phyloP scores from a whole-genome alignment of 2,797 vertebrate species.

The Anomalospiza imberbis region DNA sequence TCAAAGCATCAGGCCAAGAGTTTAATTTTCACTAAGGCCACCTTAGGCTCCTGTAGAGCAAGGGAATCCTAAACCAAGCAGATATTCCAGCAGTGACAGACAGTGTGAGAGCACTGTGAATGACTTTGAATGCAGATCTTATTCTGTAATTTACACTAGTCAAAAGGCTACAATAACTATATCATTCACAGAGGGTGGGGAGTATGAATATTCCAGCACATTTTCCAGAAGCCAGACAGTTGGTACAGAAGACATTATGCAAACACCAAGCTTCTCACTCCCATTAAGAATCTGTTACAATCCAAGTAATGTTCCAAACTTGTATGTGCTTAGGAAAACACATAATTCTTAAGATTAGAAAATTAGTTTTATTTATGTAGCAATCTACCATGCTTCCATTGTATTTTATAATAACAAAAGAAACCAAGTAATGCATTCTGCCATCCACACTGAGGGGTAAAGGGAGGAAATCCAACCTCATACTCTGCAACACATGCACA shows the following conservation, averaged over 20 bases:
- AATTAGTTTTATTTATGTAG: neutral
- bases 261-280: neutral
- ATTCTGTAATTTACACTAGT: slow-evolving; percentile 27
- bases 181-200: neutral
- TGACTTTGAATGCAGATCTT: neutral
- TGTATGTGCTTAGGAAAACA: neutral
- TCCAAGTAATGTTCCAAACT: neutral
- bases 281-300: slow-evolving; percentile 3
- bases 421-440: neutral
- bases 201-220: slow-evolving; percentile 25
- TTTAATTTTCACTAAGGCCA: neutral
- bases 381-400: neutral
- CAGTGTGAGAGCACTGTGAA: neutral
- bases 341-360: neutral
- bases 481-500: neutral
- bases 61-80: neutral
- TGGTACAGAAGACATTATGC: neutral
- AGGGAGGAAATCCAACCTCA: neutral
- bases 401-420: neutral
- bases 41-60: neutral
- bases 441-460: neutral
- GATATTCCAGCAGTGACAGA: neutral
- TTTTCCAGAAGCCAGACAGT: slow-evolving; percentile 16
- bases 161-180: neutral
- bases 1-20: neutral